These are phyloP conservation scores for Odontomachus brunneus DNA, from an alignment of 1,140 invertebrate species.

Conservation along the genomic window DNA sequence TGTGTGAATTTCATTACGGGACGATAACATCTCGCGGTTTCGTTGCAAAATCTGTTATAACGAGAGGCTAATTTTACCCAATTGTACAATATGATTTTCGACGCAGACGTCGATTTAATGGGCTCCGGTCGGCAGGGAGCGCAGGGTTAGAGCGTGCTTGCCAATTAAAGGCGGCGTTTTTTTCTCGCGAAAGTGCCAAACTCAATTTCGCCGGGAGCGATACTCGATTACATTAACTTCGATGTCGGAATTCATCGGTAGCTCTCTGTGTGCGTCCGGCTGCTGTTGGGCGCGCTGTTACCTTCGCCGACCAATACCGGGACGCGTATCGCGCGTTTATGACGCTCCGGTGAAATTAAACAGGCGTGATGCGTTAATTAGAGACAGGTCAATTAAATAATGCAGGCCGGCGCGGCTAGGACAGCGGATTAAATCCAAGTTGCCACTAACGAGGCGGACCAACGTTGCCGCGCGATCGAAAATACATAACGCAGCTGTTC, in stretches of 20 bases:
- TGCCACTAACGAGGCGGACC: slow-evolving; percentile 43
- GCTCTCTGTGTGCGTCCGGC: not conserved
- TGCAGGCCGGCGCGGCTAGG: slow-evolving; percentile 23
- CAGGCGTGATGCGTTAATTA: slow-evolving; percentile 67
- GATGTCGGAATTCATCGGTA: slow-evolving; percentile 31
- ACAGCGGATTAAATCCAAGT: slow-evolving; percentile 56
- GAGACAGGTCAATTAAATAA: slow-evolving; percentile 65
- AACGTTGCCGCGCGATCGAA: slow-evolving; percentile 15
- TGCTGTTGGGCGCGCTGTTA: slow-evolving; percentile 1
- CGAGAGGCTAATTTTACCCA: not conserved
- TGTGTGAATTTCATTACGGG: too few species aligned
- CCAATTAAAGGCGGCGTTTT: slow-evolving; percentile 1
- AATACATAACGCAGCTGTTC: slow-evolving; percentile 27
- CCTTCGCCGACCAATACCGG: slow-evolving; percentile 9
- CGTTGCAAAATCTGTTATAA: not conserved
- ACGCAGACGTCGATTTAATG: not conserved
- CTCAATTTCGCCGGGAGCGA: slow-evolving; percentile 54
- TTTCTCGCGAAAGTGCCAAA: slow-evolving; percentile 37
- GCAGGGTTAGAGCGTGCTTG: not conserved
- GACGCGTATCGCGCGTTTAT: slow-evolving; percentile 31
- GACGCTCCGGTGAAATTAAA: slow-evolving; percentile 60
- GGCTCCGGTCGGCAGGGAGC: too few species aligned
- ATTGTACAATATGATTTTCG: not conserved
- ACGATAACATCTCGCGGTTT: too few species aligned
- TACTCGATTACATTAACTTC: slow-evolving; percentile 49